Conservation (phyloP, 2,797 vertebrate species). For the Schizopygopsis malacanthus region DNA sequence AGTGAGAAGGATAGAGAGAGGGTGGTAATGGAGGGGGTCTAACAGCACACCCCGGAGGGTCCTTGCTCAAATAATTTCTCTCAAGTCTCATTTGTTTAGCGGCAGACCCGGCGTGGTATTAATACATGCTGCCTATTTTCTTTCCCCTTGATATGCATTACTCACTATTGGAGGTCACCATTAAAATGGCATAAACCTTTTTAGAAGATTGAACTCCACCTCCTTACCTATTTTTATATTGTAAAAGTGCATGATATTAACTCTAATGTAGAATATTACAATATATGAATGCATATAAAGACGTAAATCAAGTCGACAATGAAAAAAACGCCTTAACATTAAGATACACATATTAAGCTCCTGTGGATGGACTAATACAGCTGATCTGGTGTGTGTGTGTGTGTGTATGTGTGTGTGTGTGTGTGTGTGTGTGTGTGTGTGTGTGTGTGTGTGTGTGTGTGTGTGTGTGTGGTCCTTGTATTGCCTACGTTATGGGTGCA, state of each 20-base stretch:
- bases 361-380: neutral
- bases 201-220: neutral
- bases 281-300: neutral
- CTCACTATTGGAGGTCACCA: constrained; percentile 49
- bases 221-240: neutral
- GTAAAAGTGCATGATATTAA: constrained; percentile 2
- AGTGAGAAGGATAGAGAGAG: neutral
- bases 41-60: constrained; percentile 44
- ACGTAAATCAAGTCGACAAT: neutral
- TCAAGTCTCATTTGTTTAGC: constrained; percentile 56
- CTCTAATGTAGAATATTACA: neutral
- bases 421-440: neutral
- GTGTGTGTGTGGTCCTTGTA: too few relatives aligned
- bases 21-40: constrained; percentile 4
- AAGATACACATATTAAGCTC: neutral
- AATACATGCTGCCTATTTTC: constrained; percentile 52
- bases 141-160: constrained; percentile 32
- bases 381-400: neutral
- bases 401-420: neutral
- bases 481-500: too few relatives aligned
- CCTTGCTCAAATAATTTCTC: constrained; percentile 50
- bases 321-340: neutral
- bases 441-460: neutral
- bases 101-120: constrained; percentile 41
- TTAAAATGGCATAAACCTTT: constrained; percentile 34